Percentiles rank a stretch among this genome's conserved stretches.
phyloP scores from a whole-genome alignment of 2,888 invertebrate species.

The Stenolophus ochropezus region DNA sequence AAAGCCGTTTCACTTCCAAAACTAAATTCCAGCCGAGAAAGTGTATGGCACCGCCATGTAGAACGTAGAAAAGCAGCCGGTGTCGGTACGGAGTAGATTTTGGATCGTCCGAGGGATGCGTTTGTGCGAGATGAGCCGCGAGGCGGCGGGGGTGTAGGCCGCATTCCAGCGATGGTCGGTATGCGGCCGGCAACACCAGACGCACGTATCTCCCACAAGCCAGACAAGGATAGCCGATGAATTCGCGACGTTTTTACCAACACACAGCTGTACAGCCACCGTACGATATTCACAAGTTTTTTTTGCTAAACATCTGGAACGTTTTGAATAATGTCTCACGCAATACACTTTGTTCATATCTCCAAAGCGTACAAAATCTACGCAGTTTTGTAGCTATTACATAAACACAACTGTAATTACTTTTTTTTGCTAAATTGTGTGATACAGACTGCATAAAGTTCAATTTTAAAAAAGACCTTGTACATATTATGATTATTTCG shows the following conservation, averaged over 20 bases:
- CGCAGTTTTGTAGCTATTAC: slow-evolving; percentile 11
- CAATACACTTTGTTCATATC: not conserved
- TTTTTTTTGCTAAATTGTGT: not conserved
- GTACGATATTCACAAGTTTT: slow-evolving; percentile 45
- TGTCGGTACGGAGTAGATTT: not conserved
- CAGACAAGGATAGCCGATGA: not conserved
- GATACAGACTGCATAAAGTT: slow-evolving; percentile 3
- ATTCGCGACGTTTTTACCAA: slow-evolving; percentile 38
- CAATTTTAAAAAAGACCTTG: slow-evolving; percentile 1
- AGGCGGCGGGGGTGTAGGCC: slow-evolving; percentile 60
- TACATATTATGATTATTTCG: slow-evolving; percentile 10
- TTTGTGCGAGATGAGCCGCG: slow-evolving; percentile 30
- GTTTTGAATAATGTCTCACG: not conserved
- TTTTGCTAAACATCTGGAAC: slow-evolving; percentile 41
- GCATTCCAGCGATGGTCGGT: slow-evolving; percentile 64
- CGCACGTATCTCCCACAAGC: not conserved
- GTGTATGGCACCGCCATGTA: not conserved
- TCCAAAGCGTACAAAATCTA: not conserved
- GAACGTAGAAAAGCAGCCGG: not conserved
- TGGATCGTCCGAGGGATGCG: not conserved
- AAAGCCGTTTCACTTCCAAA: too few relatives aligned
- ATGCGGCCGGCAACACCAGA: slow-evolving; percentile 62
- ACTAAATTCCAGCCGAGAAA: not conserved
- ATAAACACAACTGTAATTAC: slow-evolving; percentile 4
- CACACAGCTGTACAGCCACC: slow-evolving; percentile 43